Conservation (phyloP, 1,140 invertebrate genomes). For the Acyrthosiphon pisum region DNA sequence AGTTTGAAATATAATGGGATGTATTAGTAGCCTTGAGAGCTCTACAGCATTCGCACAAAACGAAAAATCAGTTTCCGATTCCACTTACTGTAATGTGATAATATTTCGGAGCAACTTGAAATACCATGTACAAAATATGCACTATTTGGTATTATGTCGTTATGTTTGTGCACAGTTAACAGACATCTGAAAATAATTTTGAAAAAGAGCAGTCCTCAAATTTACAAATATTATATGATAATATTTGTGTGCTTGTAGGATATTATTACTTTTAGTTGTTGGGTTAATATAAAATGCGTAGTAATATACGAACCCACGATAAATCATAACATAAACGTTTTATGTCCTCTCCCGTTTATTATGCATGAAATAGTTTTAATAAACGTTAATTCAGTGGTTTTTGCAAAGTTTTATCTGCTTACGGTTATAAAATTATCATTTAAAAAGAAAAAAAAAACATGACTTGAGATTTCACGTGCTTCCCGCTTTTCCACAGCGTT, state of each 20-base stretch:
- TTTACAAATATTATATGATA: neutral
- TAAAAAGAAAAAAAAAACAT: neutral
- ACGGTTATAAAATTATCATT: neutral
- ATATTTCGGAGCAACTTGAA: neutral
- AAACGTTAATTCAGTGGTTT: constrained; percentile 17
- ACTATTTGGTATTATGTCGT: neutral
- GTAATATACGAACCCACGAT: neutral
- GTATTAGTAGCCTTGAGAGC: too few species aligned
- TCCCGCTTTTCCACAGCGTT: neutral
- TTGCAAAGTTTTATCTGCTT: neutral
- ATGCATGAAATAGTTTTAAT: constrained; percentile 17
- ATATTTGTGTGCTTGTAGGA: neutral
- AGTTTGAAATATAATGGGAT: too few species aligned
- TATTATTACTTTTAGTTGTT: constrained; percentile 14
- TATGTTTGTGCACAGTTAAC: neutral
- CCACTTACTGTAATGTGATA: neutral
- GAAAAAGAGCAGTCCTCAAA: neutral
- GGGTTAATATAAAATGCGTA: neutral
- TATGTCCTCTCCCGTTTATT: neutral
- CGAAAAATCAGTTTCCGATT: neutral
- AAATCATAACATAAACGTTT: constrained; percentile 5
- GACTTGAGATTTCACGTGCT: neutral
- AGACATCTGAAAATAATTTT: neutral
- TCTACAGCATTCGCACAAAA: too few species aligned
- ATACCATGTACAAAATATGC: neutral